Conservation (phyloP, 2,888 invertebrate genomes). For the Ochropleura plecta region DNA sequence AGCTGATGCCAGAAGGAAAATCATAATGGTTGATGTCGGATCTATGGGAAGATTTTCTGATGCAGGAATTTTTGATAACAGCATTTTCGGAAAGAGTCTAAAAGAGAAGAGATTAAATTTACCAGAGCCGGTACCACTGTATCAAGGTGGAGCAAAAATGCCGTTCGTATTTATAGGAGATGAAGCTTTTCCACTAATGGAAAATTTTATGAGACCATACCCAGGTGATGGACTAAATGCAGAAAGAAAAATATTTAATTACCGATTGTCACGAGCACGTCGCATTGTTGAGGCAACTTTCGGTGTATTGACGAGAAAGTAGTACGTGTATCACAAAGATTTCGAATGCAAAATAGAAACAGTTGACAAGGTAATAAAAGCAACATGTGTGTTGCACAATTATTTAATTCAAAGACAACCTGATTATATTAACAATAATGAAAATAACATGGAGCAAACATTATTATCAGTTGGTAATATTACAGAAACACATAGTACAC, state of each 20-base stretch:
- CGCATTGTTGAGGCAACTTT: conserved; percentile 13
- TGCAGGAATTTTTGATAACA: conserved; percentile 6
- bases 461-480: conserved; percentile 4
- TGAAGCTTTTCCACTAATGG: not conserved
- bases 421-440: conserved; percentile 2
- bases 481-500: not conserved
- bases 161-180: conserved; percentile 14
- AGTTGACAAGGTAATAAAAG: conserved; percentile 10
- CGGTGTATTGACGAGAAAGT: conserved; percentile 7
- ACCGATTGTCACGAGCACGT: not conserved
- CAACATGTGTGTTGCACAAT: conserved; percentile 9
- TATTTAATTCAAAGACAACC: conserved; percentile 6
- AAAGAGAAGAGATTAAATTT: not conserved
- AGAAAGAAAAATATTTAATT: conserved; percentile 1
- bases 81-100: conserved; percentile 1
- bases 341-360: conserved; percentile 6
- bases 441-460: conserved; percentile 11
- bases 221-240: not conserved
- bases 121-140: not conserved
- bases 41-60: conserved; percentile 4
- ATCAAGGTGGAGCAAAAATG: not conserved
- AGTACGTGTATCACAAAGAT: conserved; percentile 5
- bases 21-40: not conserved
- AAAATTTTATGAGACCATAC: conserved; percentile 4
- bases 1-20: conserved; percentile 8